Evolutionary conservation across 2,113 vertebrate genomes (phyloP).

Genomic region (Himantopus leucocephalus): DNA sequence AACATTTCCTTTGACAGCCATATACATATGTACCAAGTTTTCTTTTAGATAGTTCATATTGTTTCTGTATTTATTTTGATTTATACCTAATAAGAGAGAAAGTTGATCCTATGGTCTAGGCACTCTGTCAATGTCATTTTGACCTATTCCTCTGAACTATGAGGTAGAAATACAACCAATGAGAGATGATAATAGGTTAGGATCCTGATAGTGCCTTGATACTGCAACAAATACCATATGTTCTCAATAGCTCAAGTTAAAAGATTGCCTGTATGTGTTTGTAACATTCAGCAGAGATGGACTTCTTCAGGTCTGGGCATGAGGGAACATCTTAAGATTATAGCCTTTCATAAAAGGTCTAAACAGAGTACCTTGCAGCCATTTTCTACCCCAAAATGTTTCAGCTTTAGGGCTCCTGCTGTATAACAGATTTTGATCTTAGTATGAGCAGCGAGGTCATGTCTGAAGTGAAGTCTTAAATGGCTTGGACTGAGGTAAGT

Average conservation of each 20-base stretch:
- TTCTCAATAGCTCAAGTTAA: not conserved
- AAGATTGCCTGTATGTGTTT: not conserved
- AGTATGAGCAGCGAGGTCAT: not conserved
- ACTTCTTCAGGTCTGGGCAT: not conserved
- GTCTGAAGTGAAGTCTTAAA: not conserved
- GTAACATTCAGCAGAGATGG: slow-evolving; percentile 34
- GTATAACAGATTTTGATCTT: not conserved
- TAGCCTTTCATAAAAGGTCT: not conserved
- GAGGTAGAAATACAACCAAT: not conserved
- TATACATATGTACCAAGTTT: not conserved
- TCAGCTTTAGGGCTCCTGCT: not conserved
- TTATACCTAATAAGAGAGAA: not conserved
- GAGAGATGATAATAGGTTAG: not conserved
- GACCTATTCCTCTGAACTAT: not conserved
- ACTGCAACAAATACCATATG: not conserved
- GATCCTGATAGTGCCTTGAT: not conserved
- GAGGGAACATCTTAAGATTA: not conserved
- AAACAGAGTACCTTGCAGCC: not conserved
- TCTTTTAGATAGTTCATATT: not conserved
- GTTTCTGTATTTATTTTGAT: slow-evolving; percentile 19
- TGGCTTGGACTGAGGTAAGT: not conserved
- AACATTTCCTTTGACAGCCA: not conserved
- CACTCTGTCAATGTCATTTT: not conserved
- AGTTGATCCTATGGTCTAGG: not conserved
- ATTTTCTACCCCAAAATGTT: not conserved